Conservation (phyloP, 2,888 invertebrate species). For the Sicus ferrugineus region DNA sequence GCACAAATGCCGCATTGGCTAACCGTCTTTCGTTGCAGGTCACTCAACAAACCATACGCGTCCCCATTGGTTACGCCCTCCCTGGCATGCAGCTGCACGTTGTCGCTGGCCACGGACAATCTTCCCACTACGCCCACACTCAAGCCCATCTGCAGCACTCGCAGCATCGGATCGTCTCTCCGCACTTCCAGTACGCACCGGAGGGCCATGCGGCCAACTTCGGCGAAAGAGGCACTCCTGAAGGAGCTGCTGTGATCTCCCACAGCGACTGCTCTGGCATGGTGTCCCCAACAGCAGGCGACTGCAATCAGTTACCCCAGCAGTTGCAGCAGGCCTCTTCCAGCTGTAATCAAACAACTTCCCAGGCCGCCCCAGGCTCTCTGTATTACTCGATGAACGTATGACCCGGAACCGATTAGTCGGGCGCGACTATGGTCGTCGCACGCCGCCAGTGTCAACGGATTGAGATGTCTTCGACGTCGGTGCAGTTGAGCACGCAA, state of each 20-base stretch:
- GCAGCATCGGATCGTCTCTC: conserved; percentile 53
- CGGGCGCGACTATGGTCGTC: conserved; percentile 59
- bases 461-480: conserved; percentile 60
- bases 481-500: conserved; percentile 54
- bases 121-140: conserved; percentile 52
- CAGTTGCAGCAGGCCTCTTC: conserved; percentile 57
- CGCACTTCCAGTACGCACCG: conserved; percentile 57
- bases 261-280: conserved; percentile 57
- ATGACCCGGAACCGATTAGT: conserved; percentile 71
- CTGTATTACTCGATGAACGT: conserved; percentile 89
- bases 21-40: conserved; percentile 55
- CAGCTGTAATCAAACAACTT: conserved; percentile 59
- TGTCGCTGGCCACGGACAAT: conserved; percentile 61
- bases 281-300: conserved; percentile 53
- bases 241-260: conserved; percentile 74
- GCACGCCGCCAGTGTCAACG: conserved; percentile 62
- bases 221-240: conserved; percentile 76
- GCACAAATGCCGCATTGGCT: too few species aligned
- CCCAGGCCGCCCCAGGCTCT: conserved; percentile 62
- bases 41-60: conserved; percentile 66
- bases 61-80: conserved; percentile 65
- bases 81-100: conserved; percentile 66
- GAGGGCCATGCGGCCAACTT: conserved; percentile 54
- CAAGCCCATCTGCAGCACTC: conserved; percentile 54
- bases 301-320: conserved; percentile 42